phyloP scores from a whole-genome alignment of 2,888 invertebrate genomes.

The Nipponacmea schrenckii region DNA sequence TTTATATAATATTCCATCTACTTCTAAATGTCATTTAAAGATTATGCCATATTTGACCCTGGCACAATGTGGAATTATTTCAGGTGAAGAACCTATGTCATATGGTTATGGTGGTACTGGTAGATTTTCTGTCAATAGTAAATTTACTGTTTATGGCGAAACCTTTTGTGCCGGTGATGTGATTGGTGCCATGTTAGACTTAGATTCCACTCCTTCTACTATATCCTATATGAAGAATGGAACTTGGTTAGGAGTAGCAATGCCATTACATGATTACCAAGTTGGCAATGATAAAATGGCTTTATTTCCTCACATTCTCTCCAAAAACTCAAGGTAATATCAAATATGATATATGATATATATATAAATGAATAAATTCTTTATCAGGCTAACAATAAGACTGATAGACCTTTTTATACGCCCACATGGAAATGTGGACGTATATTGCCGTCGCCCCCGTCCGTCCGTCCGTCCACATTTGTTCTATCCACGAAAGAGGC shows the following conservation, averaged over 20 bases:
- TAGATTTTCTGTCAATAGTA: slow-evolving; percentile 80
- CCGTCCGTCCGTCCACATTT: no score
- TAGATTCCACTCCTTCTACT: slow-evolving; percentile 78
- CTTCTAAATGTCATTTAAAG: no score
- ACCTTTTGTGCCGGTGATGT: slow-evolving; percentile 82
- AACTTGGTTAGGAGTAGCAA: slow-evolving; percentile 79
- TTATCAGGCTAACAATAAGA: no score
- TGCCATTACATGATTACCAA: slow-evolving; percentile 76
- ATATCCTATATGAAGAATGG: slow-evolving; percentile 89
- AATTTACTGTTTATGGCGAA: slow-evolving; percentile 83
- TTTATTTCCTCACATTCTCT: slow-evolving; percentile 89
- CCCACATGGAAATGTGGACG: no score
- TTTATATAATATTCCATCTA: no score
- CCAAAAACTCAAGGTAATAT: slow-evolving; percentile 79
- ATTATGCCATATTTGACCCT: no score
- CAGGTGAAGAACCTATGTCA: slow-evolving; percentile 79
- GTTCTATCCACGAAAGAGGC: no score
- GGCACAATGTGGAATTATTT: background rate
- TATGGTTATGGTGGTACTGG: slow-evolving; percentile 88
- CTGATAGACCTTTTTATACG: no score
- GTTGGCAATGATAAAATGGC: slow-evolving; percentile 73
- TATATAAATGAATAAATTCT: no score
- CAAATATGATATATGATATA: no score
- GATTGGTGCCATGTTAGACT: slow-evolving; percentile 77
- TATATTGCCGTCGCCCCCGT: no score